phyloP scores from a whole-genome alignment of 2,113 vertebrate genomes.

The Pygoscelis antarcticus region DNA sequence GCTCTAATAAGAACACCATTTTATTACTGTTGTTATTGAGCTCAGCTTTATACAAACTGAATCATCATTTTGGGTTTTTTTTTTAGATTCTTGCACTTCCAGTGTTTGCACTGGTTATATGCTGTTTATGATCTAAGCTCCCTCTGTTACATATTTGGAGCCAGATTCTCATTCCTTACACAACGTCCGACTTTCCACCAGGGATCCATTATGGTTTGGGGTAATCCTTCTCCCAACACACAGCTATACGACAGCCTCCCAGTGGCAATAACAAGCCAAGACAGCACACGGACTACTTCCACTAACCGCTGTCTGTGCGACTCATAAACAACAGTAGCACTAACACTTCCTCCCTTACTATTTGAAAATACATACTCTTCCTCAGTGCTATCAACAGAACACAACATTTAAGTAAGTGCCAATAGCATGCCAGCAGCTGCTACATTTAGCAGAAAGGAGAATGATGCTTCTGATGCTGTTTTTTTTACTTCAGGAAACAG shows the following conservation, averaged over 20 bases:
- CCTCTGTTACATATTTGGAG: not conserved
- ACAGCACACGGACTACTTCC: not conserved
- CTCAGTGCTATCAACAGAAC: not conserved
- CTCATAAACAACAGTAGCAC: not conserved
- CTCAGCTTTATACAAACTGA: not conserved
- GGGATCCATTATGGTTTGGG: constrained; percentile 42
- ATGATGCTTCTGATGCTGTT: not conserved
- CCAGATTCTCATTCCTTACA: not conserved
- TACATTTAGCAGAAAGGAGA: not conserved
- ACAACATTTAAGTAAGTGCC: not conserved
- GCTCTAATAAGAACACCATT: not conserved
- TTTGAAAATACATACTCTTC: not conserved
- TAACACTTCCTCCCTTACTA: not conserved
- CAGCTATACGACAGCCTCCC: constrained; percentile 24
- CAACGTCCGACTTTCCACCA: not conserved
- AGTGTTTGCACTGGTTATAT: not conserved
- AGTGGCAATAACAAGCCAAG: constrained; percentile 1
- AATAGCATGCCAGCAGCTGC: not conserved
- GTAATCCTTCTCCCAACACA: constrained; percentile 17
- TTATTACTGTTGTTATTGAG: not conserved
- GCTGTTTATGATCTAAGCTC: not conserved
- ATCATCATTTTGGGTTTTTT: not conserved
- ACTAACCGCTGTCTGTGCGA: not conserved
- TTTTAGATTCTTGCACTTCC: not conserved
- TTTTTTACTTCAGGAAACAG: not conserved